Base-by-base conservation (phyloP, 2,113 vertebrate genomes). In the Dipodomys stephensi region DNA sequence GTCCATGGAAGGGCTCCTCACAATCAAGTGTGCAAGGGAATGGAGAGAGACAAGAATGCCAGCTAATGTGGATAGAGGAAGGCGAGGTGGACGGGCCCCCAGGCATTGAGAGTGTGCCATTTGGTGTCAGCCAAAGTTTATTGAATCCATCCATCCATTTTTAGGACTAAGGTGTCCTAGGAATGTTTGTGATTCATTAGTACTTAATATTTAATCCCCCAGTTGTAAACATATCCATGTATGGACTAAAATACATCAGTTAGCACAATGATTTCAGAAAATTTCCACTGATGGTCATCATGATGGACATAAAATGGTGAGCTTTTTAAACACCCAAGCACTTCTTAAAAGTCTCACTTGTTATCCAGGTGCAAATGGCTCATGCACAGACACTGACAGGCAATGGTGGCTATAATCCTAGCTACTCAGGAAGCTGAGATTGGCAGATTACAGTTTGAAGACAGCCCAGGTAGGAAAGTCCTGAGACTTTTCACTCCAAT, bases 331-430 rank as follows among this genome's bases (percentile, higher is more conserved):
- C 8, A 83, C 80, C 44, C 20, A 69, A 44, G 27, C 16, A 39
- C 35, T 87, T 94, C 49, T 15, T 16, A 82, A 91, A 83, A 80
- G 46, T 57, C 89, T 83, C 8, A 69, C n/a, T 81, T 57, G 15
- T 57, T 57, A 57, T 57, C 53, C 53, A 57, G 53, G 53, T 57
- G 53, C 53, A 11, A 57, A 57, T 57, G 53, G 53, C 53, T 57
- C 53, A 57, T 57, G 53, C 53, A 57, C 4, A 57, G 53, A 57
- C 53, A 57, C 53, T 13, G 15, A 16, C 53, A 57, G 15, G 53
- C 53, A 57, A 57, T 57, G 15, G 53, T 57, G 53, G 53, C 53
- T 57, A 57, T 57, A 57, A 57, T 57, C 15, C 53, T 57, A 18
- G 13, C 53, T 18, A 57, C 53, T 16, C 53, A 57, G 53, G 53